Conservation (phyloP, 1,140 invertebrate species). For the Ctenoplectra terminalis region DNA sequence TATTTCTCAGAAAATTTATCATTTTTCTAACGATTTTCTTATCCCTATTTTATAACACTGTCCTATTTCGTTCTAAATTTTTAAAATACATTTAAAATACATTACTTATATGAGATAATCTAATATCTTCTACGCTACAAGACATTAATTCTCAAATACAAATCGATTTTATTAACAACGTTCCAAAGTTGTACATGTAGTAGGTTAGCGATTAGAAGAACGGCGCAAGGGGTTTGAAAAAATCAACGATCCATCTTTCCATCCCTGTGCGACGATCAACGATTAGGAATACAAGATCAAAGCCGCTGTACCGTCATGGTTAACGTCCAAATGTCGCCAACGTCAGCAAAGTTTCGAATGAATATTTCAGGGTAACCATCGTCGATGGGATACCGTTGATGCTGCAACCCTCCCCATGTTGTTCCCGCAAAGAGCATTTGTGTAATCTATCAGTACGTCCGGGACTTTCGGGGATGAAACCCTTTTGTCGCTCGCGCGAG, state of each 20-base stretch:
- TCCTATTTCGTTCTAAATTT: no score
- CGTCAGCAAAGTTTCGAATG: slow-evolving; percentile 51
- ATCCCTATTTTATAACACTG: no score
- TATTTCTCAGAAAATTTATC: no score
- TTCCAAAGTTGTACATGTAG: no score
- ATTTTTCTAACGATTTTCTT: no score
- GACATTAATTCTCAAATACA: no score
- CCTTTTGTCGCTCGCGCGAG: slow-evolving; percentile 78
- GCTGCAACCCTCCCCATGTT: slow-evolving; percentile 46
- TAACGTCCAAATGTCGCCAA: slow-evolving; percentile 64
- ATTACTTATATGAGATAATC: no score
- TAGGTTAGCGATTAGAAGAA: background rate
- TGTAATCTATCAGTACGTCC: slow-evolving; percentile 77
- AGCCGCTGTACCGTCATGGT: slow-evolving; percentile 50
- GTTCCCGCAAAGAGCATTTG: slow-evolving; percentile 79
- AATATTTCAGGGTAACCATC: slow-evolving; percentile 62
- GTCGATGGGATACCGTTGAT: slow-evolving; percentile 45
- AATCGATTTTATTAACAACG: no score
- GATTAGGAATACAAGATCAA: slow-evolving; percentile 65
- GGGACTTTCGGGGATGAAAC: slow-evolving; percentile 76
- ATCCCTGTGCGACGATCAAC: no score
- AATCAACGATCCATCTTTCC: slow-evolving; percentile 30
- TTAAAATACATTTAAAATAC: no score
- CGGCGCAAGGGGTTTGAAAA: slow-evolving; percentile 9
- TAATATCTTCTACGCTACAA: no score